Evolutionary conservation across 1,140 invertebrate genomes (phyloP).

Genomic region (Holotrichia oblita): DNA sequence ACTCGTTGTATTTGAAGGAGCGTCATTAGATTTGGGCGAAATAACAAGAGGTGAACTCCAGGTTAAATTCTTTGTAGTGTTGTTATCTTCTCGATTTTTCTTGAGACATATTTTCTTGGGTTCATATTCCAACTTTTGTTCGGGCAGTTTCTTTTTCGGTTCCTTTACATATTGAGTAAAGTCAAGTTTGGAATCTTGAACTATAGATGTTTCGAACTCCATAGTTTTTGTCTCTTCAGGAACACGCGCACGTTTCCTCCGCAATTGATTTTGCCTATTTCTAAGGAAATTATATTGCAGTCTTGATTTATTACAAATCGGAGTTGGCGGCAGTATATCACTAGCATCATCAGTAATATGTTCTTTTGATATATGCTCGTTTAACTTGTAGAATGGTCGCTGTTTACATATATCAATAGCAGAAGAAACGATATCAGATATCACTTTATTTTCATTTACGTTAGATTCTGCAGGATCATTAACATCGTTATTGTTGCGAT

Average conservation of each 20-base stretch:
- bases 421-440: not conserved
- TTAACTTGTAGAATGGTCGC: not conserved
- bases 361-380: not conserved
- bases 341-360: not conserved
- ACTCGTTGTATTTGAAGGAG: not conserved
- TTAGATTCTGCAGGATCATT: not conserved
- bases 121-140: not conserved
- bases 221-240: not conserved
- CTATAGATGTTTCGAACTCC: not conserved
- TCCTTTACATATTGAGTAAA: not conserved
- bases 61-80: not conserved
- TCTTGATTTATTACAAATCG: not conserved
- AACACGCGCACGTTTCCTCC: not conserved
- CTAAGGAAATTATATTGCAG: too few species aligned
- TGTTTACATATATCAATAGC: not conserved
- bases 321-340: not conserved
- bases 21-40: not conserved
- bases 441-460: not conserved
- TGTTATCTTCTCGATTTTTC: not conserved
- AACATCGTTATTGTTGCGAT: too few species aligned
- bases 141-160: not conserved
- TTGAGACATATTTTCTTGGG: not conserved
- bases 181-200: not conserved
- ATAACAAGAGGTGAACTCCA: constrained; percentile 36
- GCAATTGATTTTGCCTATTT: too few species aligned